These are phyloP conservation scores for Mantis religiosa DNA, from an alignment of 2,888 invertebrate genomes.

Conservation along the genomic window DNA sequence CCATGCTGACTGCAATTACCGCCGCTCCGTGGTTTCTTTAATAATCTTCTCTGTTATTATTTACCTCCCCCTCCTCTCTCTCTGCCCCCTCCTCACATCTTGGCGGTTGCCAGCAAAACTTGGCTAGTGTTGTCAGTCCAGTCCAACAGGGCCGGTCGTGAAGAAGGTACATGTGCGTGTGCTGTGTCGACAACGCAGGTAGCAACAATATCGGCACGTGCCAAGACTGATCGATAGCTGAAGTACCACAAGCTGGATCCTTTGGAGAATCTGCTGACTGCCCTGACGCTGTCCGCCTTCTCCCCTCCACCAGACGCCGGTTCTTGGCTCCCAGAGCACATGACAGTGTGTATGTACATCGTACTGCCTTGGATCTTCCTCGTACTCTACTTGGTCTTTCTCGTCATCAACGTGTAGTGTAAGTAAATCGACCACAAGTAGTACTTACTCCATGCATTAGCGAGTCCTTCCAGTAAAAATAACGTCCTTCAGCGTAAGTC, in stretches of 20 bases:
- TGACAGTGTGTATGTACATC: slow-evolving; percentile 48
- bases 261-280: neutral
- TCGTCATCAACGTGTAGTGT: slow-evolving; percentile 57
- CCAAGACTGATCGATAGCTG: neutral
- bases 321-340: neutral
- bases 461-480: too few species aligned
- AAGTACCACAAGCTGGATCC: neutral
- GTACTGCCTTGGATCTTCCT: slow-evolving; percentile 65
- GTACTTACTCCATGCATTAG: neutral
- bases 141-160: neutral
- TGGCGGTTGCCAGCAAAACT: neutral
- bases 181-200: neutral
- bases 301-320: neutral
- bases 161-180: neutral
- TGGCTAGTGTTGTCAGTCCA: neutral
- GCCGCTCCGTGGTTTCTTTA: neutral
- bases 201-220: neutral
- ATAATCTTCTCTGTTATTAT: neutral
- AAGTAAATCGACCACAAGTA: neutral
- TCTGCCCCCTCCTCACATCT: neutral
- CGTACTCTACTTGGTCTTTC: slow-evolving; percentile 61
- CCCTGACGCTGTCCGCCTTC: neutral
- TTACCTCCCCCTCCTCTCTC: neutral
- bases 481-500: too few species aligned
- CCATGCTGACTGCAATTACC: neutral